Conservation (phyloP, 2,888 invertebrate genomes). For the Phengaris alcon region DNA sequence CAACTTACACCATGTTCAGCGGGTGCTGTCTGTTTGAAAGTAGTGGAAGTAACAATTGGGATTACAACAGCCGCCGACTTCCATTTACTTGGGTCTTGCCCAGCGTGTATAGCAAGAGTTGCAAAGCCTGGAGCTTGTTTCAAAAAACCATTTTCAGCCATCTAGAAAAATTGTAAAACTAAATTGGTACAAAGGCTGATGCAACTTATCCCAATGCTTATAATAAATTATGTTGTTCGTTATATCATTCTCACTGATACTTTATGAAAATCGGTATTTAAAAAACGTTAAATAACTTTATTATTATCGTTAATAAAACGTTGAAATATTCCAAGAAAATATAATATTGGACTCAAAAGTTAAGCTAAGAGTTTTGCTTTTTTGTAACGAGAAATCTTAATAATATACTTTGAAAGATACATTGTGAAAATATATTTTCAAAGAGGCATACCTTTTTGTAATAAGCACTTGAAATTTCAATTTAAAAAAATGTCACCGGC, state of each 20-base stretch:
- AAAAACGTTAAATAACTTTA: no score
- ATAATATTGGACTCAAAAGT: no score
- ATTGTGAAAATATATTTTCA: not conserved
- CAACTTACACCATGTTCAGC: slow-evolving; percentile 85
- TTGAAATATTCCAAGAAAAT: no score
- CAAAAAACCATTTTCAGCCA: slow-evolving; percentile 75
- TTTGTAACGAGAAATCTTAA: not conserved
- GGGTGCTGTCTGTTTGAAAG: slow-evolving; percentile 93
- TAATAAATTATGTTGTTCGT: no score
- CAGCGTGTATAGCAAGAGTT: slow-evolving; percentile 94
- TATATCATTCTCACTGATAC: no score
- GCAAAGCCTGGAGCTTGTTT: slow-evolving; percentile 86
- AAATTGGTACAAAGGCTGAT: not conserved
- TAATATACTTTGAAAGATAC: not conserved
- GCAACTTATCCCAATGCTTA: no score
- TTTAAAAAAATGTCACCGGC: slow-evolving; percentile 35
- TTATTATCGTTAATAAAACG: no score
- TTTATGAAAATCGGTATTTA: no score
- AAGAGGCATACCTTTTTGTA: slow-evolving; percentile 13
- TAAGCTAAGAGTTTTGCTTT: not conserved
- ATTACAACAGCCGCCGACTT: slow-evolving; percentile 90
- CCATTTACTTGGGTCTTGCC: slow-evolving; percentile 96
- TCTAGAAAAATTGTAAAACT: slow-evolving; percentile 47
- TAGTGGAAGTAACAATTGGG: slow-evolving; percentile 94
- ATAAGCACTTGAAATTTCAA: not conserved